Evolutionary conservation across 2,888 invertebrate genomes (phyloP), one percentile per base, ranked within the genome.

Genomic region (Rhagium mordax): DNA sequence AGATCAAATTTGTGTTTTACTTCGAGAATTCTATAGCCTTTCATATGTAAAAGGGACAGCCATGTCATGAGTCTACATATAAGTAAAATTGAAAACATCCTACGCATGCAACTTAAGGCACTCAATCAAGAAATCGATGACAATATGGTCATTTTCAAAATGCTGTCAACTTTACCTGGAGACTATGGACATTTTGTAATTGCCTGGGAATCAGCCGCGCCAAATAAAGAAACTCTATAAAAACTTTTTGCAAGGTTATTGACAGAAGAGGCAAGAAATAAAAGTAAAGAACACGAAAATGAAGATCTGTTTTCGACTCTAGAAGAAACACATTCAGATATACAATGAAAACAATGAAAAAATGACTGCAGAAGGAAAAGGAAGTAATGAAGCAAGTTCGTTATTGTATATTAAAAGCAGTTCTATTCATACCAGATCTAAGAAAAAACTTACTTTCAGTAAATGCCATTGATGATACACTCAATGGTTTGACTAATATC

Each of bases 391-490:
- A 71, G 49, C 48, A 18, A 55, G 67, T 24, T 59, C 64, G n/a
- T n/a, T n/a, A n/a, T 29, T 76, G 75, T 66, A 65, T 41, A 55
- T 59, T 84, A 21, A 74, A 74, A 62, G 66, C 83, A 24, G 76
- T 77, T 0, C 60, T 82, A 29, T 78, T 74, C 53, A 79, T 84
- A 0, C 82, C 82, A 20, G 76, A 79, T 13, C 68, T 84, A 8
- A 74, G 78, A 21, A 83, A 78, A 62, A 84, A 82, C 70, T 64
- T 84, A 8, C 57, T 84, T 6, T 84, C 83, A 0, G 82, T 84
- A n/a, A 79, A 78, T 48, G 68, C 73, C n/a, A 78, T 83, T 53
- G n/a, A n/a, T n/a, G n/a, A n/a, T n/a, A n/a, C n/a, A n/a, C n/a
- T n/a, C n/a, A n/a, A n/a, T n/a, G n/a, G n/a, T n/a, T n/a, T n/a